phyloP scores from a whole-genome alignment of 2,888 invertebrate species.

The Drosophila birchii region DNA sequence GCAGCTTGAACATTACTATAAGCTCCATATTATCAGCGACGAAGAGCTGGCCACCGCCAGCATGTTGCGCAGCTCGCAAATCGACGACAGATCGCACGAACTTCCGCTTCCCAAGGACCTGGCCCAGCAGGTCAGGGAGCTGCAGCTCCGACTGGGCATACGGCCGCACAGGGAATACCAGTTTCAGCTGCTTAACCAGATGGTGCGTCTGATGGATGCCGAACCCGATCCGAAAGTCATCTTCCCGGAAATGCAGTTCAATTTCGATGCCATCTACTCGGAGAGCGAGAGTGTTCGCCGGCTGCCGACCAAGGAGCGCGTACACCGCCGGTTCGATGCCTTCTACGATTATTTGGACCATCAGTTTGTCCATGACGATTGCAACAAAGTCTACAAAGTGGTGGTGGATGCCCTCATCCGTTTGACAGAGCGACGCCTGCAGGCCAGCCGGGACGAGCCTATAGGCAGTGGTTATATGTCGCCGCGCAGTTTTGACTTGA shows the following conservation, averaged over 20 bases:
- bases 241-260: conserved; percentile 43
- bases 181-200: conserved; percentile 20
- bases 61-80: conserved; percentile 1
- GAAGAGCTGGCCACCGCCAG: conserved; percentile 49
- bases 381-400: conserved; percentile 25
- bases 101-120: background rate
- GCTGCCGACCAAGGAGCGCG: conserved; percentile 34
- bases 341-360: conserved; percentile 51
- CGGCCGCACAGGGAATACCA: background rate
- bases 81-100: conserved; percentile 5
- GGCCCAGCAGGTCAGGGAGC: background rate
- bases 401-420: conserved; percentile 41
- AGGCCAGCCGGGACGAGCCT: background rate
- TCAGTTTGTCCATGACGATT: conserved; percentile 33
- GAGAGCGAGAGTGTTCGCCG: conserved; percentile 6
- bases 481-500: background rate
- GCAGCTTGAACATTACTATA: conserved; percentile 34
- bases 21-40: conserved; percentile 46
- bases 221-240: conserved; percentile 22
- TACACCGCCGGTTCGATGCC: conserved; percentile 32
- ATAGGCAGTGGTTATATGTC: background rate
- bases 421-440: conserved; percentile 3
- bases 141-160: background rate
- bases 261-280: conserved; percentile 32
- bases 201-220: conserved; percentile 9